Evolutionary conservation across 2,888 invertebrate genomes (phyloP), one percentile per base, ranked within the genome.

Genomic region (Drosophila paucipuncta): DNA sequence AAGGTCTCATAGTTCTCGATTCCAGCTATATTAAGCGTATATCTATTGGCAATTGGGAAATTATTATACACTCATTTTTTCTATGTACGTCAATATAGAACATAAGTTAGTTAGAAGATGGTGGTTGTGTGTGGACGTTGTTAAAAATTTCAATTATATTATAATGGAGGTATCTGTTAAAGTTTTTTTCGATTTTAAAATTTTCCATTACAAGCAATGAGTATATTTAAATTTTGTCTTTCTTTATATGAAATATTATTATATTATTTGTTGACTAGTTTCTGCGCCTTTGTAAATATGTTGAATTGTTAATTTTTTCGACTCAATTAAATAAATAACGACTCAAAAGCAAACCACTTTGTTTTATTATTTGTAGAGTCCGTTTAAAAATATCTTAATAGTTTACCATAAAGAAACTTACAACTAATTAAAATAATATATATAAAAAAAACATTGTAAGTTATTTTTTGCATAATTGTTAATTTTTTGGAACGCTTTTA

Each of bases 1-100:
- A 97, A 93, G 72, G 96, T 95, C 11, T 96, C 95, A 93, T 96
- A 97, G 68, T 96, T 96, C 85, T 97, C 97, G 55, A 97, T 97
- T 50, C 97, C 97, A 53, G 96, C 96, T 84, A 97, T 97, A 93
- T 97, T 96, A 41, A 97, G 94, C 84, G 92, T 92, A 91, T 96
- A 96, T 89, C 95, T 95, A 78, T 71, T 66, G 39, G 57, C 66
- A 68, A 68, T 68, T 22, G 63, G 68, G 68, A 85, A 76, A 82
- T 90, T 77, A 69, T 78, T 31, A 55, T 39, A 68, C 11, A 58
- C 25, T n/a, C 5, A 37, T 54, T 35, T 49, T 52, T 47, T 52
- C 3, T 31, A 31, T 25, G 50, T 25, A 25, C 22, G 11, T 58
- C 10, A 57, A 58, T 57, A 37, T 43, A 31, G 5, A 58, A 22